Base-by-base conservation (phyloP, 2,113 vertebrate species). In the Tupaia tana region DNA sequence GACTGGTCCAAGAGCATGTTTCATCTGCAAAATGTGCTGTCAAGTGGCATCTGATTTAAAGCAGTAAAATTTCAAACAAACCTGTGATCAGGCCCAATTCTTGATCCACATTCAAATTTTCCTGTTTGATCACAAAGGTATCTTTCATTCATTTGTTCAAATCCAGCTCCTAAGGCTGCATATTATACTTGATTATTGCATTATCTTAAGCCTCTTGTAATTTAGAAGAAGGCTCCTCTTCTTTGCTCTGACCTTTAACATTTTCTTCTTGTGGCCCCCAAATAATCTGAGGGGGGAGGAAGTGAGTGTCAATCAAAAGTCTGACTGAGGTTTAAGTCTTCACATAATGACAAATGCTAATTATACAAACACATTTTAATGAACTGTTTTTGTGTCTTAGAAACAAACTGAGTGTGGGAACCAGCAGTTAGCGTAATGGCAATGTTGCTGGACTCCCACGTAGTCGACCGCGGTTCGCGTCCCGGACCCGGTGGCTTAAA, bases 271-370 rank as follows among this genome's bases (percentile, higher is more conserved):
- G n/a, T 75, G 12, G 52, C 29, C n/a, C 83, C 74, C 52, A 74
- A 74, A 86, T 52, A 96, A 83, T 13, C 27, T 5, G 24, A 4
- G 54, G 54, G 43, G 24, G 54, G 25, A 25, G 25, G 52, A 56
- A 54, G 58, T 20, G 31, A 24, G 13, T 24, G 31, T 93, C 18
- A 61, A 18, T 9, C 81, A 16, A 13, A 25, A 73, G 34, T 86
- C 24, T 80, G 58, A 81, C 89, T 66, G 84, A 87, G 43, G n/a
- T 20, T 58, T 58, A 34, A 74, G 5, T 95, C 56, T 95, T 95
- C 64, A 66, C 74, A 29, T n/a, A 15, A 15, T 58, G 88, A 43
- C 1, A 77, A 58, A 58, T 6, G 4, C 13, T 91, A 63, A 52
- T 79, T 56, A 67, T 81, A 64, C 27, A 70, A 25, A 81, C 69